Conservation (phyloP, 1,140 invertebrate genomes). For the Brachionus asplanchnoidis region DNA sequence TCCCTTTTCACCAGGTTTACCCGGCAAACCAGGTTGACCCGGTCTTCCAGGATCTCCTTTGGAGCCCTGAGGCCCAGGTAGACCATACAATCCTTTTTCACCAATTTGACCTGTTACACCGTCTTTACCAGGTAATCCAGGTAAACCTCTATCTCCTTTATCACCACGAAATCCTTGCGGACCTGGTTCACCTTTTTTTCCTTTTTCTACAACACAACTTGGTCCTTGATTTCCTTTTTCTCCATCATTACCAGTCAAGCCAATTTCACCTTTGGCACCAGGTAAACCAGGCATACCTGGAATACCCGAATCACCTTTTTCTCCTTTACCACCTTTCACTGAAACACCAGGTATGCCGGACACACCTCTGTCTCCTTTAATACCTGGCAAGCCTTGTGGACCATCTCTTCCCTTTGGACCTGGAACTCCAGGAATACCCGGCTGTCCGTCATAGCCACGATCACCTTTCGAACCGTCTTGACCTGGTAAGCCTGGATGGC, state of each 20-base stretch:
- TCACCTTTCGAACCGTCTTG: background rate
- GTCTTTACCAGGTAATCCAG: conserved; percentile 31
- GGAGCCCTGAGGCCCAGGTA: background rate
- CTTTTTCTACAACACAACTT: conserved; percentile 41
- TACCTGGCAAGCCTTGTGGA: background rate
- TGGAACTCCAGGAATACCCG: conserved; percentile 5
- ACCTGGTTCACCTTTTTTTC: background rate
- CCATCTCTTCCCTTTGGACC: background rate
- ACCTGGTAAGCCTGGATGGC: background rate
- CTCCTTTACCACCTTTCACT: background rate
- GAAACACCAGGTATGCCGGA: background rate
- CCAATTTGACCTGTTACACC: background rate
- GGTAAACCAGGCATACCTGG: conserved; percentile 33
- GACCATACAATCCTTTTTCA: background rate
- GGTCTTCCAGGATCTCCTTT: conserved; percentile 29
- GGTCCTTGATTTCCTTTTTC: background rate
- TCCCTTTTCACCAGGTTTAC: conserved; percentile 42
- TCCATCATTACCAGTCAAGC: background rate
- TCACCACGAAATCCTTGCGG: background rate
- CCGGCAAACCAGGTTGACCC: conserved; percentile 31
- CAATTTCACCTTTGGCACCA: conserved; percentile 26
- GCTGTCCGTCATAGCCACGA: background rate
- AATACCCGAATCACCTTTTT: conserved; percentile 6
- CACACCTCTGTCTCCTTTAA: conserved; percentile 11
- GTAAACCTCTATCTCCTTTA: conserved; percentile 27